Conservation (phyloP, 2,888 invertebrate species). For the Melanchra persicariae region DNA sequence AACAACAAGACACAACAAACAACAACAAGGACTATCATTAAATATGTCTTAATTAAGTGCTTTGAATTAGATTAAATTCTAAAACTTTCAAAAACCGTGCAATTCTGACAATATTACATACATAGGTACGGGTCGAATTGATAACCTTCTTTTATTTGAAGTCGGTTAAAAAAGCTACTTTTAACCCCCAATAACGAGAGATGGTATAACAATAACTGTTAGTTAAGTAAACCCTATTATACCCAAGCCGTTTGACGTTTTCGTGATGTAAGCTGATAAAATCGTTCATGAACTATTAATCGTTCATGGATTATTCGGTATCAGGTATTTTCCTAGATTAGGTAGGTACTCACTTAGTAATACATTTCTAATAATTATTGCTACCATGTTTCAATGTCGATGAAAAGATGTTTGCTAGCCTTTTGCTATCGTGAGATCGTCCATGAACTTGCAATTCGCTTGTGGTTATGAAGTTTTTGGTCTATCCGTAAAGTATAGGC, state of each 20-base stretch:
- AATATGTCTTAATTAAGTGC: too few relatives aligned
- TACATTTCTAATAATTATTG: too few relatives aligned
- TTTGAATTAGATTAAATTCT: too few relatives aligned
- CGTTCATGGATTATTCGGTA: conserved; percentile 32
- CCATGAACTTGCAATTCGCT: too few relatives aligned
- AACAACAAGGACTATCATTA: too few relatives aligned
- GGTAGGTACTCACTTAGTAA: neutral
- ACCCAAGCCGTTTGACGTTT: conserved; percentile 19
- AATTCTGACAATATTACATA: too few relatives aligned
- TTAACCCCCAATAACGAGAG: neutral
- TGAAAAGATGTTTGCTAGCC: neutral
- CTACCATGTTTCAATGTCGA: neutral
- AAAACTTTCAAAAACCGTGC: too few relatives aligned
- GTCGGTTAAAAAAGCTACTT: too few relatives aligned
- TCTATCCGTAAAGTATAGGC: neutral
- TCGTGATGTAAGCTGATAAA: conserved; percentile 24
- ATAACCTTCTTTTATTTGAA: too few relatives aligned
- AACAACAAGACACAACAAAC: too few relatives aligned
- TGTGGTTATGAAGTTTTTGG: neutral
- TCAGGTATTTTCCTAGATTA: neutral
- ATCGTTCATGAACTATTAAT: conserved; percentile 37
- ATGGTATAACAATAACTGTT: conserved; percentile 2
- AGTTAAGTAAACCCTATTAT: conserved; percentile 26
- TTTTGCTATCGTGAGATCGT: neutral
- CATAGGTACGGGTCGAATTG: too few relatives aligned